Base-by-base conservation (phyloP, 2,113 vertebrate genomes). In the Brachypodius melanocephalos region DNA sequence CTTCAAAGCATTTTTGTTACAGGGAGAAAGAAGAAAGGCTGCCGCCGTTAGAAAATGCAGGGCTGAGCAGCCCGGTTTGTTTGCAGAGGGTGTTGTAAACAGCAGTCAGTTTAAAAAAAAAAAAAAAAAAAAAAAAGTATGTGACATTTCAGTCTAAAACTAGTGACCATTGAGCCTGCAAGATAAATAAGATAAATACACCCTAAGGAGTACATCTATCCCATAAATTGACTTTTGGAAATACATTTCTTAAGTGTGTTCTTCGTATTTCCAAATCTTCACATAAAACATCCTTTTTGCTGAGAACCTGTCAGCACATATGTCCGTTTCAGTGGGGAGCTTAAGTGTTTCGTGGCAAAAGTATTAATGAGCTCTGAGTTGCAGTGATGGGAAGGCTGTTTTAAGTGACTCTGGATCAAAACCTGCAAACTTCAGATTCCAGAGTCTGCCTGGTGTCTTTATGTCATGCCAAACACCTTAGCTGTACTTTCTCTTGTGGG, bases 1-100 rank as follows among this genome's bases (percentile, higher is more conserved):
- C 98, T 98, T 98, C 98, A 98, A 98, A 98, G 98, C 85, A 3
- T 89, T 95, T 97, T 96, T 96, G 95, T 95, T 85, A 66, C 0
- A 75, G 48, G 68, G 55, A 76, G 85, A 79, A 68, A 93, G 77
- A 95, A 97, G 88, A 97, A 97, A 97, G 96, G 97, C 94, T 97
- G 97, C 96, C 85, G 95, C 96, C 88, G 51, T 88, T 97, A 97
- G 93, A 96, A 92, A 96, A 86, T 32, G 82, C 69, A 73, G 82
- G 95, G 43, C 88, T 85, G 84, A 96, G 89, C 85, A 84, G 85
- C 86, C 84, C 55, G 20, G 81, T 86, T 97, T 95, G 93, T 95
- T 96, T 96, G 91, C 18, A 82, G 87, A 89, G 73, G 65, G 68
- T 88, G 87, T 83, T 96, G 96, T 93, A 96, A 97, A 96, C 91